Base-by-base conservation (phyloP, 2,113 vertebrate genomes). In the Trinectes maculatus region DNA sequence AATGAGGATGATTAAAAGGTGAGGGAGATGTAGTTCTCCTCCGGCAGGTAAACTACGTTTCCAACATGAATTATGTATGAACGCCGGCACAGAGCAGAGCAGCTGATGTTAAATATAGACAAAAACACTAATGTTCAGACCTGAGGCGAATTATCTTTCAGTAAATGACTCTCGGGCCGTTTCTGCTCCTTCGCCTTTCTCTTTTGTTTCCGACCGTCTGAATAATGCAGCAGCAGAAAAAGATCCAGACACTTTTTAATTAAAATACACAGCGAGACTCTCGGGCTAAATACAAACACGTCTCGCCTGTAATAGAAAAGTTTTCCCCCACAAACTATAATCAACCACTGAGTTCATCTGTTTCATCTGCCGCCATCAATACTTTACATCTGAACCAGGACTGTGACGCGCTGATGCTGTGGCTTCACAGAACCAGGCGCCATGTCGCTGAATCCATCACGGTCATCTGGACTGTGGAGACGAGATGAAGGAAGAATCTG, bases 81-180 rank as follows among this genome's bases (percentile, higher is more conserved):
- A 39, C 46, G 59, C 77, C 79, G n/a, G n/a, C n/a, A n/a, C 34
- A 71, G 66, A 60, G 69, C 33, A 16, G 47, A 76, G 83, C 68
- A 63, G 77, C 65, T 55, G 74, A 80, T 77, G 85, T 82, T 87
- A 86, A 86, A 86, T 86, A 80, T 74, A 86, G 79, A 82, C 78
- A 53, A 24, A 77, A 80, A 71, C 44, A 24, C 75, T 83, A 77
- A 87, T 77, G 80, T 79, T 80, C 34, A 15, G 34, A 74, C 65
- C 53, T 6, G 0, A 73, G 56, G 58, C 59, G 57, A 75, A 84
- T 84, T 51, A 75, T 77, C 72, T 66, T 54, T 75, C 72, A 56
- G 68, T 68, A 76, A 75, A 79, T 83, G 63, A 77, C 71, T 74
- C 61, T 62, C 40, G 33, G 28, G 10, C 24, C 19, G 2, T 24